phyloP scores from a whole-genome alignment of 2,113 vertebrate species.

The Xenus cinereus region DNA sequence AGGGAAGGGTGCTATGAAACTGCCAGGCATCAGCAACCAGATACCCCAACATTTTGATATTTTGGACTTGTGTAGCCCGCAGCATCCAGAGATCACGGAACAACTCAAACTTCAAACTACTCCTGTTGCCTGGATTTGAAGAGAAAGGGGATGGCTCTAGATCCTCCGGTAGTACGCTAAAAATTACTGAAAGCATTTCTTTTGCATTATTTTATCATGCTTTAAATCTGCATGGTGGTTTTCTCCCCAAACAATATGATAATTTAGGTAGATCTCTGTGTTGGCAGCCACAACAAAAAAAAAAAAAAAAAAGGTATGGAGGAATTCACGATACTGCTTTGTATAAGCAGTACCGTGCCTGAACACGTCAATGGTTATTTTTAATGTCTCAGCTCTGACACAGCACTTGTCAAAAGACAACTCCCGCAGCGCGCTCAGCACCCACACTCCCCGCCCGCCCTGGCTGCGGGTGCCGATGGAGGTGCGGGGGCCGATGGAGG shows the following conservation, averaged over 20 bases:
- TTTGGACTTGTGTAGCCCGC: neutral
- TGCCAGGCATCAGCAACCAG: neutral
- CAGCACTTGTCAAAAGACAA: neutral
- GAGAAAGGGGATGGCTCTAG: neutral
- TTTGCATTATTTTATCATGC: neutral
- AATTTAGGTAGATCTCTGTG: neutral
- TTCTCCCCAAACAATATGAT: neutral
- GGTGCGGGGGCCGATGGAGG: neutral
- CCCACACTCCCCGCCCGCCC: neutral
- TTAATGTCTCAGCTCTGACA: neutral
- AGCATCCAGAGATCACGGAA: neutral
- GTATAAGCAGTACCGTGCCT: neutral
- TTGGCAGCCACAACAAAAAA: neutral
- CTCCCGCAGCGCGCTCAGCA: neutral
- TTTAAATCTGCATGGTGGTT: neutral
- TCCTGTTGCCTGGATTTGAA: neutral
- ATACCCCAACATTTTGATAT: neutral
- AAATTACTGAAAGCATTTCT: neutral
- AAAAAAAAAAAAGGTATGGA: neutral
- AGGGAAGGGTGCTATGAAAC: neutral
- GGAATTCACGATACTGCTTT: neutral
- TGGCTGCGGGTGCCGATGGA: accelerated
- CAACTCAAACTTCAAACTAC: neutral
- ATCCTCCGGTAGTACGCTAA: neutral
- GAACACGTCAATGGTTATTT: constrained; percentile 14